Percentiles rank a stretch among this genome's conserved stretches.
These are phyloP conservation scores for Pangasius krempfi DNA, from an alignment of 2,797 vertebrate species.

Conservation along the genomic window DNA sequence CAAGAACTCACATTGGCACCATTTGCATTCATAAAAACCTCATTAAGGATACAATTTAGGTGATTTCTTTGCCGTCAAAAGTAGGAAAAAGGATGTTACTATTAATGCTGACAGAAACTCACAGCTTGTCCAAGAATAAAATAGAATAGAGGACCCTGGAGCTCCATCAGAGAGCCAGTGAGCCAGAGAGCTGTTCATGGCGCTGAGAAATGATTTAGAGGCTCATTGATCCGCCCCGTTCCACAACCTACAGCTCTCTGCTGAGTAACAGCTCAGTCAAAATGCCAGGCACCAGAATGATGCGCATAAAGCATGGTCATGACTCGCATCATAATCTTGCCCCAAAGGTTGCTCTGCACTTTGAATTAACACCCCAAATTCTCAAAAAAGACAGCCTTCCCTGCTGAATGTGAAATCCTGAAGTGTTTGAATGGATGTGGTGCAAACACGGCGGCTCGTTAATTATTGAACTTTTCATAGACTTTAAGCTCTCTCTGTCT, in stretches of 20 bases:
- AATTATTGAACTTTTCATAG: background rate
- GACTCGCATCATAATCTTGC: conserved; percentile 33
- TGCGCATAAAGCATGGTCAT: conserved; percentile 9
- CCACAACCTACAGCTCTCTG: conserved; percentile 13
- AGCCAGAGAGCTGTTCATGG: conserved; percentile 9
- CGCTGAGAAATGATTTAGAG: conserved; percentile 34
- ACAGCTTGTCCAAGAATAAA: conserved; percentile 21
- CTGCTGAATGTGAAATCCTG: background rate
- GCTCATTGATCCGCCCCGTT: conserved; percentile 31
- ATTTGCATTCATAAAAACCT: conserved; percentile 9
- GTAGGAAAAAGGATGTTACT: background rate
- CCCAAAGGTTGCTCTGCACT: conserved; percentile 4
- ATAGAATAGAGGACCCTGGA: background rate
- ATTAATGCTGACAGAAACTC: conserved; percentile 2
- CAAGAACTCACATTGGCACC: background rate
- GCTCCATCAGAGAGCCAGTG: conserved; percentile 24
- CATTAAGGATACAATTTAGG: background rate
- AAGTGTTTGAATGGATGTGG: background rate
- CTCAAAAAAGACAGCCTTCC: background rate
- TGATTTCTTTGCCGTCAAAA: background rate
- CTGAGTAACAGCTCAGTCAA: conserved; percentile 41
- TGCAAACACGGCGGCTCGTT: background rate
- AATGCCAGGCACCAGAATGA: conserved; percentile 13
- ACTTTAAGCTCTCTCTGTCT: background rate
- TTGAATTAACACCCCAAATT: conserved; percentile 3